These are phyloP conservation scores for Heptranchias perlo DNA, from an alignment of 2,113 vertebrate genomes.

Conservation along the genomic window DNA sequence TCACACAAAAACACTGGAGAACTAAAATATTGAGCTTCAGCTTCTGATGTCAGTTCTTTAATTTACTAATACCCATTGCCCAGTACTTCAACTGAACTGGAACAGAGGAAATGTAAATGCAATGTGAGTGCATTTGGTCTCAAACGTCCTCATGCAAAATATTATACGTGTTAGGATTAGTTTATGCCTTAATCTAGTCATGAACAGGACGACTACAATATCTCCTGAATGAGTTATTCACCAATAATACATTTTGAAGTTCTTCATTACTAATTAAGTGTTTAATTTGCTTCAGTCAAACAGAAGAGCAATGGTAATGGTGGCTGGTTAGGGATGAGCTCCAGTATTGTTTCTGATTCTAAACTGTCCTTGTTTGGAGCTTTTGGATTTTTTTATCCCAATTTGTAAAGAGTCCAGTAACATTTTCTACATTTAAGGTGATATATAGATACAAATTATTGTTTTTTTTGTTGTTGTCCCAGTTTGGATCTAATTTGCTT, in stretches of 20 bases:
- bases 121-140: not conserved
- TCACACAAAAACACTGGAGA: conserved; percentile 40
- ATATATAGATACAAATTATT: not conserved
- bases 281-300: not conserved
- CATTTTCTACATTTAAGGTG: not conserved
- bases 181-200: not conserved
- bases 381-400: not conserved
- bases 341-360: not conserved
- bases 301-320: not conserved
- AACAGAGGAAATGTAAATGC: not conserved
- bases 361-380: not conserved
- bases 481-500: not conserved
- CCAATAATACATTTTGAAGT: not conserved
- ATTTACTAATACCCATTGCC: conserved; percentile 42
- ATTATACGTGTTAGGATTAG: not conserved
- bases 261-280: not conserved
- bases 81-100: not conserved
- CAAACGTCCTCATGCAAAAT: not conserved
- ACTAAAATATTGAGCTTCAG: conserved; percentile 46
- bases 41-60: conserved; percentile 46
- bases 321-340: not conserved
- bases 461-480: not conserved
- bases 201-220: not conserved
- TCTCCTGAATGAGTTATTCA: not conserved
- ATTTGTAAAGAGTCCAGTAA: not conserved